Base-by-base conservation (phyloP, 2,797 vertebrate species). In the Spondyliosoma cantharus region DNA sequence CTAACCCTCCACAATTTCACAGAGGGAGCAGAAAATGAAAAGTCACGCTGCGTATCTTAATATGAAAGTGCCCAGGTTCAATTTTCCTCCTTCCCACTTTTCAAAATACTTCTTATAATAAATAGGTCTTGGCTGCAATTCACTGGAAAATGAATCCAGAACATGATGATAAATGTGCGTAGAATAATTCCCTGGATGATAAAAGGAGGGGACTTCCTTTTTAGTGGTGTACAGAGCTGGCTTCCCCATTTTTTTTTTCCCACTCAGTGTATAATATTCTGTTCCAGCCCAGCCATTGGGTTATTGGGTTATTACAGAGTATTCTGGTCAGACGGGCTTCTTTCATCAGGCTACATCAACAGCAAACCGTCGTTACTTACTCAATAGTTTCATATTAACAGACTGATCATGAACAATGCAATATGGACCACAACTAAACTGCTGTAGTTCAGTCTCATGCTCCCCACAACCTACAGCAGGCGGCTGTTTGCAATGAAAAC, bases 121-220 rank as follows among this genome's bases (percentile, higher is more conserved):
- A 92, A 90, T 81, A 86, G 82, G 80, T 83, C 79, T 78, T 74
- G 88, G 69, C 81, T 57, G 57, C 86, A 90, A 88, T 90, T 90
- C 87, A 72, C 71, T 69, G 78, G 86, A 82, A 92, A 92, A 93
- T 89, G 56, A 91, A 91, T 88, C 82, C 77, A 76, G 73, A 80
- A 84, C 82, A 88, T 79, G 81, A 90, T 84, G 83, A 91, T 88
- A 89, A 89, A 91, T 91, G 84, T 83, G 82, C 8, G 22, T n/a
- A 60, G 84, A 92, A 82, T 89, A 85, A 85, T 87, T 89, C 78
- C 61, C 29, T 66, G 68, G 60, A 60, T 83, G 86, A 90, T 89
- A 82, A 90, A 92, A 81, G 65, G 22, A 48, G 24, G 52, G 78
- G 42, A 49, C 50, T 78, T 80, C 57, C 67, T 85, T 64, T 67